These are phyloP conservation scores for Steinernema feltiae DNA, from an alignment of 1,140 invertebrate species.

Conservation along the genomic window DNA sequence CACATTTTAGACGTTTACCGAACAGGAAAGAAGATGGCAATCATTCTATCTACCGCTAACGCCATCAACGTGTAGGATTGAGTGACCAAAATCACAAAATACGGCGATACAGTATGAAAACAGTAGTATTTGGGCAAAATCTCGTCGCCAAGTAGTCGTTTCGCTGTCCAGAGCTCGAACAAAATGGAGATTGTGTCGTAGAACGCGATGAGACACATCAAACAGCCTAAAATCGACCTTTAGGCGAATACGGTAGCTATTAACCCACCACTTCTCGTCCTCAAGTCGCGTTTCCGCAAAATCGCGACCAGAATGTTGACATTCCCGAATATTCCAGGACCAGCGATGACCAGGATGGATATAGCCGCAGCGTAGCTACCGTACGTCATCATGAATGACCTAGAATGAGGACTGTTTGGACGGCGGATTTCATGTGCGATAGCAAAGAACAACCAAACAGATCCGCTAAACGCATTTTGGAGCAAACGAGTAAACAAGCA, in stretches of 20 bases:
- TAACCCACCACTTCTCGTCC: not conserved
- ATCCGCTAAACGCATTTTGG: not conserved
- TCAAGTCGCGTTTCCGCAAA: not conserved
- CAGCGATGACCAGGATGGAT: not conserved
- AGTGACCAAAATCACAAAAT: not conserved
- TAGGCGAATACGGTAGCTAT: not conserved
- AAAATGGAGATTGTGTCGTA: not conserved
- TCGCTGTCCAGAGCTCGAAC: not conserved
- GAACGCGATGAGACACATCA: not conserved
- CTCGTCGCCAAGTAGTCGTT: not conserved
- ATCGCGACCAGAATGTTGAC: not conserved
- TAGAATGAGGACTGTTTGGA: not conserved
- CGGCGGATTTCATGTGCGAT: not conserved
- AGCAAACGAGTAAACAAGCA: no score
- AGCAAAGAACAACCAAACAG: not conserved
- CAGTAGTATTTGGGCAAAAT: not conserved
- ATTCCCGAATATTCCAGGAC: not conserved
- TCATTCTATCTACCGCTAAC: not conserved
- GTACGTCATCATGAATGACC: not conserved
- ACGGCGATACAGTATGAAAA: not conserved
- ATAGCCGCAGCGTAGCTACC: not conserved
- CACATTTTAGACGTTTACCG: not conserved
- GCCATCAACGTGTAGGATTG: conserved; percentile 3
- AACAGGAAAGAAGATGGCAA: not conserved
- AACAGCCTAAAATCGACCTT: not conserved